Evolutionary conservation across 2,797 vertebrate genomes (phyloP), one percentile per base, ranked within the genome.

Genomic region (Gymnodraco acuticeps): DNA sequence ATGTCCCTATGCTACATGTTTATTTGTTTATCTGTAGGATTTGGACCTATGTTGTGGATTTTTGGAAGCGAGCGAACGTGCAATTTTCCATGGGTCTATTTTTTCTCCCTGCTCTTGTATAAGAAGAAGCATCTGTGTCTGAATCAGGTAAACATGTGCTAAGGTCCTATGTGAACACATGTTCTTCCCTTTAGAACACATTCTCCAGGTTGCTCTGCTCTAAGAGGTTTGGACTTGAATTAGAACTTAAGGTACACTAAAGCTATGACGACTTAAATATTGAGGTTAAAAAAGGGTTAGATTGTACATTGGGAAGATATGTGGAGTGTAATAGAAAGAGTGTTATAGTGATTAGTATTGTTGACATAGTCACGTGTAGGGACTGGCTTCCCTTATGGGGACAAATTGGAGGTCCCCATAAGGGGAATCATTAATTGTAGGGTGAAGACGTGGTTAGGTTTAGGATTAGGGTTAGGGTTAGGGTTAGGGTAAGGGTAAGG

Each of bases 21-120:
- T 6, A 58, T 53, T 5, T 17, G 17, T 33, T 72, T 7, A 42
- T 46, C 38, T 56, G 19, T 46, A 51, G 14, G 88, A 94, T 92
- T 86, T 94, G 95, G 91, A 95, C 83, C 84, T 79, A 87, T 86
- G 83, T 65, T 86, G 69, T 88, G 86, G 93, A 95, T 94, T 94
- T 48, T 95, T 95, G 88, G 89, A 93, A 83, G 74, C 55, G 16
- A 79, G 52, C 45, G 56, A 86, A 79, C 78, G 54, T 72, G 78
- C 67, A 72, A 31, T 53, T 60, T 80, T 90, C 82, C 77, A 75
- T 46, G 43, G 76, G 64, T 89, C 81, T 76, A 81, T 64, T 72
- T 27, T 73, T 27, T 23, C 84, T 75, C 27, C 27, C 27, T 27
- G 27, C 27, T 27, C 27, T 27, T 27, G 27, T 27, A 27, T 4